Evolutionary conservation across 2,888 invertebrate genomes (phyloP).

Genomic region (Aromia moschata): DNA sequence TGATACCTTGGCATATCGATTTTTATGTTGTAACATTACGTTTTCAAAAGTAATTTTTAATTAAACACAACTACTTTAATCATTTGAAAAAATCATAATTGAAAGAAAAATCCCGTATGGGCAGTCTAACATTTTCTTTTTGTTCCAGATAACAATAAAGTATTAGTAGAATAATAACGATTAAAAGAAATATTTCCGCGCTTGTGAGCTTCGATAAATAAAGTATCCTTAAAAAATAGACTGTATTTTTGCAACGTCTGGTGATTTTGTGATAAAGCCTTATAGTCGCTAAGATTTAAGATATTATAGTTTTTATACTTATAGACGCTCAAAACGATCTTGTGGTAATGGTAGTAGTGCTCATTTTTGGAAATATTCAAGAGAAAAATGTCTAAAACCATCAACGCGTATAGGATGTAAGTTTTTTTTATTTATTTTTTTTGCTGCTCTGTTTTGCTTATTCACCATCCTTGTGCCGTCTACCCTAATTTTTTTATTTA

Average conservation of each 20-base stretch:
- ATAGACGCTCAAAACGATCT: constrained; percentile 28
- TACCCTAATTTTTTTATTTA: too few relatives aligned
- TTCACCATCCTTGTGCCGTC: neutral
- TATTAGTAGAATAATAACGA: constrained; percentile 19
- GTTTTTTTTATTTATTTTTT: constrained; percentile 62
- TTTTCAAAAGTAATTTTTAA: too few relatives aligned
- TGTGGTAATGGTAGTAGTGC: constrained; percentile 45
- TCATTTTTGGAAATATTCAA: constrained; percentile 35
- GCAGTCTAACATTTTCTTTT: constrained; percentile 14
- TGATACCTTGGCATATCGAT: too few relatives aligned
- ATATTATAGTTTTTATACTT: constrained; percentile 18
- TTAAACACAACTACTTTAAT: too few relatives aligned
- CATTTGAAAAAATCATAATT: too few relatives aligned
- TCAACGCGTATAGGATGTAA: constrained; percentile 91
- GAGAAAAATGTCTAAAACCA: constrained; percentile 80
- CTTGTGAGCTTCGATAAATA: constrained; percentile 18
- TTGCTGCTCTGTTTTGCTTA: constrained; percentile 25
- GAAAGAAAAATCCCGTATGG: too few relatives aligned
- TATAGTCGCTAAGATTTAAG: constrained; percentile 21
- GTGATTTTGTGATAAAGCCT: constrained; percentile 28
- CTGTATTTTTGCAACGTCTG: constrained; percentile 30
- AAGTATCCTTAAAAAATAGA: constrained; percentile 10
- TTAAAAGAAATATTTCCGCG: constrained; percentile 10
- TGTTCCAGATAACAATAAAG: constrained; percentile 32
- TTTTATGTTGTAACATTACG: too few relatives aligned